Base-by-base conservation (phyloP, 2,888 invertebrate species). In the Monoplex corrugatus region DNA sequence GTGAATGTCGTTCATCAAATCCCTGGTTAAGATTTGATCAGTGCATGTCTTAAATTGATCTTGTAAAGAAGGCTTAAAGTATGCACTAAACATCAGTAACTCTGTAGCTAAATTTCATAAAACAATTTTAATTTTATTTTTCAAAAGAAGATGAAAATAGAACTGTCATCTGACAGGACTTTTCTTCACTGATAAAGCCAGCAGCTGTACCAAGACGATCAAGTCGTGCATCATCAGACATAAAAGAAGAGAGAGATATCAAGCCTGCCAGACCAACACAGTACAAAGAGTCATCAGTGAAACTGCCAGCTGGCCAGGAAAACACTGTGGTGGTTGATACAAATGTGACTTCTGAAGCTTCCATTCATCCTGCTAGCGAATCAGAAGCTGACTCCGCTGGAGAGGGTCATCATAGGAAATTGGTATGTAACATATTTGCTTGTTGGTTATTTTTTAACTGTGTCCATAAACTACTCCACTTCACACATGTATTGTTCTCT, bases 341-440 rank as follows among this genome's bases (percentile, higher is more conserved):
- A 43, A 23, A 40, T 38, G 44, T 57, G n/a, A n/a, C 19, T 10
- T 32, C 86, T 28, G 68, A 43, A 68, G 40, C 68, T 38, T 38
- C 82, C 38, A 43, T 19, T 28, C 83, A 44, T 13, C 83, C 68
- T 13, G 38, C 44, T 38, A 68, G 86, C 28, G 89, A 89, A 80
- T 45, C 87, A 40, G 90, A 90, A 28, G 63, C 87, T 3, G 89
- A 88, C n/a, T 63, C 91, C 44, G 28, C 72, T 19, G 78, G 88
- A n/a, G 91, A 91, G 19, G 83, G 89, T 43, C 87, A 82, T 43
- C 87, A 82, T 3, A 89, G 87, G 45, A 91, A 91, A 87, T 68
- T 90, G 91, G 91, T 90, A 57, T 84, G 82, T 10, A 45, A 13
- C 13, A n/a, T n/a, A n/a, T n/a, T n/a, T n/a, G n/a, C n/a, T n/a